These are phyloP conservation scores for Aricia agestis DNA, from an alignment of 1,140 invertebrate species.

Conservation along the genomic window DNA sequence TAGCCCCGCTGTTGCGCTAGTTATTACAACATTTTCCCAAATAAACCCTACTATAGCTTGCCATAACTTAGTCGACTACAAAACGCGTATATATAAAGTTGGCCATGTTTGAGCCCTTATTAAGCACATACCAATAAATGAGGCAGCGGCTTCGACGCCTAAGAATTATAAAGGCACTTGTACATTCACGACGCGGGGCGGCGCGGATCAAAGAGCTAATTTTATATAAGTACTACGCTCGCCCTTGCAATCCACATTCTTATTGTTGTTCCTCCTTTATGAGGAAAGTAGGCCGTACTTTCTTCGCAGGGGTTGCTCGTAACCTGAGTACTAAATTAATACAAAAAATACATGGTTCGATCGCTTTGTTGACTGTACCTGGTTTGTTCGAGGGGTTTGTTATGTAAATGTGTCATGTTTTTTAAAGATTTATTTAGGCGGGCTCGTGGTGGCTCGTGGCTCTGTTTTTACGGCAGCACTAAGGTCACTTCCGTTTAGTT, in stretches of 20 bases:
- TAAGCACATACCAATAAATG: constrained; percentile 38
- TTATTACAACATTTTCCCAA: no score
- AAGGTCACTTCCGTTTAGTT: constrained; percentile 24
- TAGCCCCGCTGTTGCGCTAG: no score
- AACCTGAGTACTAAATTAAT: constrained; percentile 73
- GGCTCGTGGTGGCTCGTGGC: constrained; percentile 56
- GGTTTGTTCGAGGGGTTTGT: constrained; percentile 64
- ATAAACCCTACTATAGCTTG: no score
- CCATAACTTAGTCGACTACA: background rate
- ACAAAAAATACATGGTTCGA: constrained; percentile 63
- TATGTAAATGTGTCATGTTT: constrained; percentile 68
- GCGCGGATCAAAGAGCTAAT: constrained; percentile 73
- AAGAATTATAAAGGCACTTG: constrained; percentile 66
- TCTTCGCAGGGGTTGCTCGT: constrained; percentile 58
- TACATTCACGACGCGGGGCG: constrained; percentile 57
- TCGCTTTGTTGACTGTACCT: constrained; percentile 55
- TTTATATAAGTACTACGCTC: constrained; percentile 68
- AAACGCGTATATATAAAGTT: background rate
- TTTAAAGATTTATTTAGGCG: constrained; percentile 47
- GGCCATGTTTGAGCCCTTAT: constrained; percentile 13
- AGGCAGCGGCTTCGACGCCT: constrained; percentile 45
- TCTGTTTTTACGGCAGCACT: constrained; percentile 41
- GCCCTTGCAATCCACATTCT: constrained; percentile 59
- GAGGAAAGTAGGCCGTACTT: constrained; percentile 59
- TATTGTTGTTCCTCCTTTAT: constrained; percentile 68